These are phyloP conservation scores for Drosophila neonasuta DNA, from an alignment of 2,888 invertebrate genomes.

Conservation along the genomic window DNA sequence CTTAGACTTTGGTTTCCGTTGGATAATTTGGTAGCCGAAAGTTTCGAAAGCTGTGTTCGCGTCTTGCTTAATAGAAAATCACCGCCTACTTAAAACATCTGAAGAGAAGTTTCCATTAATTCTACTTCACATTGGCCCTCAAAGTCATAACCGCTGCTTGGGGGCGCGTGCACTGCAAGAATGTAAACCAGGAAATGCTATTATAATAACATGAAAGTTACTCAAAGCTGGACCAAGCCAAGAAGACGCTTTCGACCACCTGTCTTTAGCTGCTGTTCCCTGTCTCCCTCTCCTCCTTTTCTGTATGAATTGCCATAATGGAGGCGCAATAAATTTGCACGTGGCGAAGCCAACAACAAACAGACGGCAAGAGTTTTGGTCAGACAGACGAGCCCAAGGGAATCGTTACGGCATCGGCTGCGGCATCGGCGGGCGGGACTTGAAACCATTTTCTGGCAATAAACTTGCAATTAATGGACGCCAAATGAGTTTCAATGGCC, in stretches of 20 bases:
- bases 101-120: slow-evolving; percentile 7
- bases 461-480: slow-evolving; percentile 68
- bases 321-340: slow-evolving; percentile 56
- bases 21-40: background rate
- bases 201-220: slow-evolving; percentile 41
- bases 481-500: slow-evolving; percentile 58
- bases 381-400: slow-evolving; percentile 10
- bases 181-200: slow-evolving; percentile 25
- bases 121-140: background rate
- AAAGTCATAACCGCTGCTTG: background rate
- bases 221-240: slow-evolving; percentile 22
- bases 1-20: background rate
- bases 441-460: slow-evolving; percentile 63
- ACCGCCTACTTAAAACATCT: background rate
- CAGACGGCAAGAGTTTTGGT: slow-evolving; percentile 14
- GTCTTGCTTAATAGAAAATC: slow-evolving; percentile 1
- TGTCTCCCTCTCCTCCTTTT: background rate
- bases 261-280: background rate
- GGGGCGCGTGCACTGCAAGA: background rate
- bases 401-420: background rate
- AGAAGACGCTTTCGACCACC: slow-evolving; percentile 12
- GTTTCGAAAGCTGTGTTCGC: too few species aligned
- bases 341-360: slow-evolving; percentile 27
- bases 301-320: slow-evolving; percentile 26
- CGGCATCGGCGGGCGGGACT: background rate